Evolutionary conservation across 2,888 invertebrate species (phyloP).

Genomic region (Cantharis lateralis): DNA sequence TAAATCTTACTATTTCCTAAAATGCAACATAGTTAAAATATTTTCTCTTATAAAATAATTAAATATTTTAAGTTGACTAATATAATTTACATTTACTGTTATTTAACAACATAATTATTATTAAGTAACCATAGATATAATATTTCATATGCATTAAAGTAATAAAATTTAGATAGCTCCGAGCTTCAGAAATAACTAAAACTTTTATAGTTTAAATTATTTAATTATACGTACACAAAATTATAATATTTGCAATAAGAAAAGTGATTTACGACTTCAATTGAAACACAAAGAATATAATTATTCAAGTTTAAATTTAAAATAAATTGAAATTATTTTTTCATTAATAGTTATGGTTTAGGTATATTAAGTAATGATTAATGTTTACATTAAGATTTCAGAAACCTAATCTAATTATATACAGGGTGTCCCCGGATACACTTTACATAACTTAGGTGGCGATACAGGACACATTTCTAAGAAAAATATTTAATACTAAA

Average conservation of each 20-base stretch:
- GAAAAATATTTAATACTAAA: too few relatives aligned
- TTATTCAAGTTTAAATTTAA: too few relatives aligned
- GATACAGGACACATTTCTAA: too few relatives aligned
- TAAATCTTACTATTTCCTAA: not conserved
- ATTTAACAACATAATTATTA: not conserved
- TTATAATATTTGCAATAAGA: not conserved
- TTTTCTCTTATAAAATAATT: not conserved
- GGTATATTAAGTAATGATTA: too few relatives aligned
- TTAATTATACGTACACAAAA: not conserved
- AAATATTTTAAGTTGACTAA: not conserved
- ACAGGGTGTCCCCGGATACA: too few relatives aligned
- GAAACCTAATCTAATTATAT: too few relatives aligned
- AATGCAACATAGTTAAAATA: not conserved
- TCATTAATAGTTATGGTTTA: too few relatives aligned
- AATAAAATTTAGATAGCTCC: not conserved
- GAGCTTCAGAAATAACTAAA: not conserved
- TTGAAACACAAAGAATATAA: not conserved
- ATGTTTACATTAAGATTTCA: too few relatives aligned
- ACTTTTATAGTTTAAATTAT: not conserved
- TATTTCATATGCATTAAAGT: not conserved
- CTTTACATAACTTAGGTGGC: too few relatives aligned
- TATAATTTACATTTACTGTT: not conserved
- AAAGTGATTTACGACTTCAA: not conserved
- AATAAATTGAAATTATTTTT: too few relatives aligned
- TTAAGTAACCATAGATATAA: not conserved